phyloP scores from a whole-genome alignment of 2,113 vertebrate genomes.

The Aspiorhynchus laticeps region DNA sequence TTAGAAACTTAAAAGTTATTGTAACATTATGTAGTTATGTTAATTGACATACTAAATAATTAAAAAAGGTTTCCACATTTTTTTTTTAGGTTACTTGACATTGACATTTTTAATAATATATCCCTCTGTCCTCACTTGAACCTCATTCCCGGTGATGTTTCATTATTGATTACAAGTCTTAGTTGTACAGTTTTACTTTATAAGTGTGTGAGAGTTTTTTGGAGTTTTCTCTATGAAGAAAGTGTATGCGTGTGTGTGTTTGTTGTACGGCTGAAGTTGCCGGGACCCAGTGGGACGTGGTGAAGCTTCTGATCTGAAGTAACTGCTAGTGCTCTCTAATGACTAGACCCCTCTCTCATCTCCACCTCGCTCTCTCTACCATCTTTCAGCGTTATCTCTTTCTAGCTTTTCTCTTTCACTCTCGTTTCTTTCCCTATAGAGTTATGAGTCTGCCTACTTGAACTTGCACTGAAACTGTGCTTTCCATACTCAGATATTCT shows the following conservation, averaged over 20 bases:
- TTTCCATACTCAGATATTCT: neutral
- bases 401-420: neutral
- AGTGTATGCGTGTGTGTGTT: slow-evolving; percentile 13
- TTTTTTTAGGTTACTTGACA: neutral
- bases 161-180: neutral
- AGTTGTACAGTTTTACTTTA: neutral
- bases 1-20: neutral
- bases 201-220: neutral
- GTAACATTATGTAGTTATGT: neutral
- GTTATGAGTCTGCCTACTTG: neutral
- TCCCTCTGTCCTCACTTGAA: neutral
- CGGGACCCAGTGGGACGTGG: neutral
- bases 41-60: neutral
- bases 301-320: slow-evolving; percentile 17
- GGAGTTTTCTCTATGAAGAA: slow-evolving; percentile 13
- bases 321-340: slow-evolving; percentile 36
- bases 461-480: neutral
- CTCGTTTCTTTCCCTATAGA: neutral
- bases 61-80: neutral
- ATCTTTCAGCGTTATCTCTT: neutral
- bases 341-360: slow-evolving; percentile 37
- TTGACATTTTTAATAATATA: neutral
- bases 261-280: slow-evolving; percentile 32
- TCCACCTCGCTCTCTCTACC: neutral
- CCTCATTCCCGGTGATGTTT: neutral